A percentile compares a stretch with the other conserved stretches of the same genome.
Conservation (phyloP, 2,797 vertebrate genomes). For the Alcedo atthis region DNA sequence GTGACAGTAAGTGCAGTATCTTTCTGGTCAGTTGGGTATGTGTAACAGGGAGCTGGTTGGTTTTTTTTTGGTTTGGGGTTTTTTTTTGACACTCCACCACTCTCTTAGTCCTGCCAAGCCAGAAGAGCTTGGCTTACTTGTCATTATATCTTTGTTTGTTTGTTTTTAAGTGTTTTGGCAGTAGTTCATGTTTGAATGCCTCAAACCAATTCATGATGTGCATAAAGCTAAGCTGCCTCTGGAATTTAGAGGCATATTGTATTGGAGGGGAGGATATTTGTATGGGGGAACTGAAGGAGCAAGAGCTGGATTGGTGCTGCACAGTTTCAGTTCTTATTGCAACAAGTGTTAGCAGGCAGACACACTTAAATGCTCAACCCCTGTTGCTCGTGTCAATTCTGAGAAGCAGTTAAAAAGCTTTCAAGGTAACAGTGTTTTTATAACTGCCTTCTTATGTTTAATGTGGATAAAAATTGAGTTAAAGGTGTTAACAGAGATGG, state of each 20-base stretch:
- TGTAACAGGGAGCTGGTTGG: background rate
- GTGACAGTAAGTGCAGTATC: rapidly evolving
- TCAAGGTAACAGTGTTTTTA: background rate
- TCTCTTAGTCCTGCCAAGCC: background rate
- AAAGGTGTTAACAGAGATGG: background rate
- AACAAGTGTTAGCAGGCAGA: background rate
- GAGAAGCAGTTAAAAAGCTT: background rate
- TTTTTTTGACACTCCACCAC: background rate
- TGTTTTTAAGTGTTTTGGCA: background rate
- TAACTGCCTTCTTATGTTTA: background rate
- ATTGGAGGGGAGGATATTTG: background rate
- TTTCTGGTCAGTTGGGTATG: background rate
- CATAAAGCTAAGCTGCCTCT: background rate
- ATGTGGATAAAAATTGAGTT: background rate
- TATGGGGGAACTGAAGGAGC: background rate
- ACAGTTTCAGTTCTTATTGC: background rate
- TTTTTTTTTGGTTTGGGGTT: too few relatives aligned
- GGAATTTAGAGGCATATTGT: background rate
- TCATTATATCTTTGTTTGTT: too few relatives aligned
- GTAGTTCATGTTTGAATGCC: background rate
- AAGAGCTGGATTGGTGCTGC: background rate
- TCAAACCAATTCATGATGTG: background rate
- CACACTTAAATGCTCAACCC: background rate
- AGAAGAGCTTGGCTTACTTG: background rate
- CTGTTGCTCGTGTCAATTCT: background rate